These are phyloP conservation scores for Druceiella hillmani DNA, from an alignment of 2,888 invertebrate species.

Conservation along the genomic window DNA sequence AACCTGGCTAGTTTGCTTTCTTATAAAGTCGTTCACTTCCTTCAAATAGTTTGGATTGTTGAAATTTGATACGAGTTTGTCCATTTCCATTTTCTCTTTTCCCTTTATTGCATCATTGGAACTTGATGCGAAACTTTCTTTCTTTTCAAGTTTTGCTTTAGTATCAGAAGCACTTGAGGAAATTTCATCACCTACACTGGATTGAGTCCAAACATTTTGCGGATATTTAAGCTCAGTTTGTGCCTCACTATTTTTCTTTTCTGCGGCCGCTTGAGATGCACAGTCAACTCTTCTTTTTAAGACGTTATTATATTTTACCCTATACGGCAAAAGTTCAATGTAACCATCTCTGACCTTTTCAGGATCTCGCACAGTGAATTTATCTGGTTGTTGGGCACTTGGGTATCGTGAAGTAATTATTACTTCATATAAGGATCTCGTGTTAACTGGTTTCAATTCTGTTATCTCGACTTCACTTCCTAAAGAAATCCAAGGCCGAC, in stretches of 20 bases:
- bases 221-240: conserved; percentile 67
- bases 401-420: conserved; percentile 64
- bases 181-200: conserved; percentile 25
- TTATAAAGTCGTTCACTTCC: conserved; percentile 34
- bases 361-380: conserved; percentile 50
- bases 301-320: conserved; percentile 53
- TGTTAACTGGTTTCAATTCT: conserved; percentile 44
- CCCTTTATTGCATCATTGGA: conserved; percentile 16
- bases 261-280: conserved; percentile 53
- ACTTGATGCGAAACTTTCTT: conserved; percentile 16
- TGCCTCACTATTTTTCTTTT: conserved; percentile 40
- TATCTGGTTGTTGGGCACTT: conserved; percentile 35
- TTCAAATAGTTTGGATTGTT: conserved; percentile 39
- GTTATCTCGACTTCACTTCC: conserved; percentile 64
- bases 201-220: conserved; percentile 65
- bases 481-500: conserved; percentile 52
- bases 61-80: conserved; percentile 3
- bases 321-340: conserved; percentile 56
- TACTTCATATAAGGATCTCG: conserved; percentile 57
- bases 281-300: conserved; percentile 52
- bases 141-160: conserved; percentile 24
- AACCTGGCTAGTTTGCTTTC: conserved; percentile 31
- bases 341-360: conserved; percentile 62
- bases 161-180: conserved; percentile 31
- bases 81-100: conserved; percentile 6